phyloP scores from a whole-genome alignment of 1,140 invertebrate genomes.

The Oryzaephilus surinamensis region DNA sequence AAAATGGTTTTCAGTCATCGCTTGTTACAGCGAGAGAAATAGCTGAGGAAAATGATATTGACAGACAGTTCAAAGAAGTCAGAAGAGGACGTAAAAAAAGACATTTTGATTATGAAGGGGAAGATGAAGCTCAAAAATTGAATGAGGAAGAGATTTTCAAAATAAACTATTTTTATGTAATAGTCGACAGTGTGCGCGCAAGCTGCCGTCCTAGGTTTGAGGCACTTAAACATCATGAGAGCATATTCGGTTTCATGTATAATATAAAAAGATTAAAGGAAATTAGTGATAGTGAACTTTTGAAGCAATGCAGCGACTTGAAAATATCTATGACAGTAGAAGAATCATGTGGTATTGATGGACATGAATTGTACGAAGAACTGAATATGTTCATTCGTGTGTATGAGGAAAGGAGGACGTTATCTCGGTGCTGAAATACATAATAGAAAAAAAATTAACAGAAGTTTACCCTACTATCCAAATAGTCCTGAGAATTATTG shows the following conservation, averaged over 20 bases:
- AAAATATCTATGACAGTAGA: conserved; percentile 11
- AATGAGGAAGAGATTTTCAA: background rate
- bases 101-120: conserved; percentile 1
- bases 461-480: background rate
- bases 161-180: conserved; percentile 4
- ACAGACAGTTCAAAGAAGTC: background rate
- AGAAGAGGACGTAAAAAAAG: conserved; percentile 1
- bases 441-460: conserved; percentile 2
- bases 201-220: conserved; percentile 10
- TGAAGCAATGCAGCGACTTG: conserved; percentile 8
- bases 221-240: conserved; percentile 9
- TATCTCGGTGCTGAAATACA: conserved; percentile 9
- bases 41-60: too few species aligned
- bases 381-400: conserved; percentile 4
- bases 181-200: conserved; percentile 7
- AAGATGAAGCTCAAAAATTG: conserved; percentile 5
- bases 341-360: conserved; percentile 12
- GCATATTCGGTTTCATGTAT: conserved; percentile 13
- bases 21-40: conserved; percentile 4
- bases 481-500: conserved; percentile 6
- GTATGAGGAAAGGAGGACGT: conserved; percentile 10
- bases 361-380: conserved; percentile 7
- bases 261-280: conserved; percentile 11
- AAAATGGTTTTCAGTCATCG: conserved; percentile 2
- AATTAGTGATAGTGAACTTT: conserved; percentile 12